Conservation (phyloP, 2,797 vertebrate genomes). For the Leuciscus waleckii region DNA sequence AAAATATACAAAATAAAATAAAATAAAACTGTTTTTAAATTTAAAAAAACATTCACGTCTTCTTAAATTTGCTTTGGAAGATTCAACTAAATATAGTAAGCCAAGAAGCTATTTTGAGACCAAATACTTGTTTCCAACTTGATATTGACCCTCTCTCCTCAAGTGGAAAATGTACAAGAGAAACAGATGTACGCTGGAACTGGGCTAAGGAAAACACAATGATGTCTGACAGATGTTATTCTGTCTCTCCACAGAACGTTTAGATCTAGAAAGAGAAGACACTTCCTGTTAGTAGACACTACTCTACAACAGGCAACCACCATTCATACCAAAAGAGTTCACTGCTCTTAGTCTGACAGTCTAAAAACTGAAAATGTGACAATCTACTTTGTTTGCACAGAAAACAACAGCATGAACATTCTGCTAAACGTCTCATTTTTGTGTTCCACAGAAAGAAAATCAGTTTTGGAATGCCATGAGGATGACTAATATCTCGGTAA, state of each 20-base stretch:
- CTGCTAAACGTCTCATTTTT: neutral
- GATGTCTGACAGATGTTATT: slow-evolving; percentile 65
- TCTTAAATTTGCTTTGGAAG: slow-evolving; percentile 13
- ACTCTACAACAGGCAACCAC: neutral
- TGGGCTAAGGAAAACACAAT: slow-evolving; percentile 56
- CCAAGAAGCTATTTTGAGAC: slow-evolving; percentile 41
- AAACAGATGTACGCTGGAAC: slow-evolving; percentile 62
- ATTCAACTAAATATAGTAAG: slow-evolving; percentile 42
- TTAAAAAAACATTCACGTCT: neutral
- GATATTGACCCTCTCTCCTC: slow-evolving; percentile 65
- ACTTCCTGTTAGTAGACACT: neutral
- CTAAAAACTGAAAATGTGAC: neutral
- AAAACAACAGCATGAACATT: neutral
- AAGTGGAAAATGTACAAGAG: slow-evolving; percentile 67
- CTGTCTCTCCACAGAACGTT: slow-evolving; percentile 58
- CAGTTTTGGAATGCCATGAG: neutral
- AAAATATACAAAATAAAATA: neutral
- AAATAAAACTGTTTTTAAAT: neutral
- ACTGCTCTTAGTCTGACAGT: neutral
- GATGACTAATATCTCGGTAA: neutral
- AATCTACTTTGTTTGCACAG: neutral
- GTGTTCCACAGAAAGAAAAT: neutral
- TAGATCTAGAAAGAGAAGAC: slow-evolving; percentile 50
- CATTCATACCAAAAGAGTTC: neutral
- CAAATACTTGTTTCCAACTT: slow-evolving; percentile 52